A percentile compares a stretch with the other conserved stretches of the same genome.
Evolutionary conservation across 1,140 invertebrate genomes (phyloP).

Genomic region (Eubasilissa regina): DNA sequence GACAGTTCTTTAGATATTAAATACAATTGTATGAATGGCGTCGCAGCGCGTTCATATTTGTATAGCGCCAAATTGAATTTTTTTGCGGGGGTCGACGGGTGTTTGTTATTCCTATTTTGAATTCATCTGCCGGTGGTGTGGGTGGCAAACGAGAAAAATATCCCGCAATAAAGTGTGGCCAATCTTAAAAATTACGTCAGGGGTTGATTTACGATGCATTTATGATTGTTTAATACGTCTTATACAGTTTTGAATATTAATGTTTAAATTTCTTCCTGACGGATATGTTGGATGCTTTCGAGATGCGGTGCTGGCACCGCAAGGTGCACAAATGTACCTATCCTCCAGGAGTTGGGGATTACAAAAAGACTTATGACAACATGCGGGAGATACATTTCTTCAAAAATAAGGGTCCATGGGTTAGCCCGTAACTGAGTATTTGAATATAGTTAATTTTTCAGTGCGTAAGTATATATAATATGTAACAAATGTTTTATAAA

Average conservation of each 20-base stretch:
- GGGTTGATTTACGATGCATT: background rate
- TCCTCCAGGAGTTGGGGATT: too few species aligned
- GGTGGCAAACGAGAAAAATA: conserved; percentile 4
- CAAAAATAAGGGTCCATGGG: too few species aligned
- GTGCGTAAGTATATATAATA: too few species aligned
- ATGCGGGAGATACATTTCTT: too few species aligned
- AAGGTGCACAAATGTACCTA: background rate
- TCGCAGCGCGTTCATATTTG: conserved; percentile 41
- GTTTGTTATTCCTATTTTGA: background rate
- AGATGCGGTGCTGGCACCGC: background rate
- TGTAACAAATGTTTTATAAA: too few species aligned
- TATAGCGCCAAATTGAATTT: conserved; percentile 39
- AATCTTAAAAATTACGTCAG: too few species aligned
- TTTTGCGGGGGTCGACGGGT: conserved; percentile 11
- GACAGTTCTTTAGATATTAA: conserved; percentile 44
- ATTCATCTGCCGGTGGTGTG: background rate
- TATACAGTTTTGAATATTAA: background rate
- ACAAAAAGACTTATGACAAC: too few species aligned
- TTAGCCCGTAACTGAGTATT: too few species aligned
- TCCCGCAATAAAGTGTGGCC: background rate
- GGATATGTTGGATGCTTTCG: too few species aligned
- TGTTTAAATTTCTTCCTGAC: background rate
- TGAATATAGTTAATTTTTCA: too few species aligned
- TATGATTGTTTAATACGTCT: background rate
- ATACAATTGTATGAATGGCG: conserved; percentile 42